Evolutionary conservation across 2,888 invertebrate genomes (phyloP), one percentile per base, ranked within the genome.

Genomic region (Papilio protenor): DNA sequence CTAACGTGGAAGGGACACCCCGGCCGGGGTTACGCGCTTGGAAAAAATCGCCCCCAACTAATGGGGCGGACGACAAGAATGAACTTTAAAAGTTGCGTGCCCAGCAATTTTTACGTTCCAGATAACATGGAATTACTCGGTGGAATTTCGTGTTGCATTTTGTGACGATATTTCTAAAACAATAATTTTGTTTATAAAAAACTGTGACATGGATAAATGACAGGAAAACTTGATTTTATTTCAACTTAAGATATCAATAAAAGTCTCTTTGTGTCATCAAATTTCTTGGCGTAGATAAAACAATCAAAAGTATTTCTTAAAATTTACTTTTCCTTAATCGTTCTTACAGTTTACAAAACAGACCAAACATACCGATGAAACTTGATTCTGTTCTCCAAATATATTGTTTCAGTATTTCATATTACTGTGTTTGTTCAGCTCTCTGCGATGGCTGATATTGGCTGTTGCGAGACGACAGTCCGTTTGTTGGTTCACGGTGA

Each of bases 41-140:
- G 89, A 90, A 90, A 88, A 91, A 91, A 89, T 87, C 85, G 79
- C 85, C 87, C 88, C 86, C 81, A 90, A 88, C 91, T 92, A 93
- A 93, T 93, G 92, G 92, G 90, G 86, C 90, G 90, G 82, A 84
- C 84, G 85, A 86, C 84, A 83, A 82, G 87, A 87, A 88, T 89
- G 89, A 91, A 92, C 91, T 92, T 91, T 89, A 86, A 87, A 91
- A 92, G 87, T 90, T 82, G 83, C 80, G 79, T 79, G 79, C 47
- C 47, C 57, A 69, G 73, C 73, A 52, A 77, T 77, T 73, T 77
- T 47, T 59, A 72, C 72, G 61, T 76, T 72, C 61, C 47, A 76
- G 76, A 76, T 76, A 76, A 77, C 79, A 78, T 80, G 77, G 78
- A 81, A 80, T 80, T 73, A 70, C 78, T 75, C 75, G 77, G 57